Evolutionary conservation across 1,140 invertebrate species (phyloP), one percentile per base, ranked within the genome.

Genomic region (Rhysida immarginata): DNA sequence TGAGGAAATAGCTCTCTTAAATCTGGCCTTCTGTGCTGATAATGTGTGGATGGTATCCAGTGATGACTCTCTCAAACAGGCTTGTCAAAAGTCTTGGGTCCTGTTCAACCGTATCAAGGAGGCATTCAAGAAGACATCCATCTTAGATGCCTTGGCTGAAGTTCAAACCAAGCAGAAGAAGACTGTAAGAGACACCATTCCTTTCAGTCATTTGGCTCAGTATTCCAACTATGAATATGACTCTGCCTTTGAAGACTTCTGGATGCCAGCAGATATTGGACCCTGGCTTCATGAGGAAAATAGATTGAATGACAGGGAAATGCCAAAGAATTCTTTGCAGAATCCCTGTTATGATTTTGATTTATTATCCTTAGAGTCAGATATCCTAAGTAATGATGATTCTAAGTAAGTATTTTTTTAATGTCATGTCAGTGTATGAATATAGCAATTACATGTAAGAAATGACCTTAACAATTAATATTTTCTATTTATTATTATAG

Each of bases 161-260:
- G 20, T 51, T n/a, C 49, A 25, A 11, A 5, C 26, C 23, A 25
- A 51, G 16, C 13, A 26, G 16, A 51, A 51, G 49, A 51, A 51
- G 20, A 51, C 49, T 11, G 49, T 51, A 26, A 21, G 13, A 51
- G 49, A 51, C 49, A 51, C 49, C 2, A 51, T 51, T 8, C 49
- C 49, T 5, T 51, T 51, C 49, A 51, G 49, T 27, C 49, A 51
- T 51, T 51, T 51, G 49, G 49, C 49, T 3, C 13, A 51, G 20
- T 51, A 51, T 27, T 21, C 23, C 8, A 51, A 51, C 8, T 51
- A 51, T 20, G 49, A 51, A 20, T 51, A 51, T 27, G 26, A 51
- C 26, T 8, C 5, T 26, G 49, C 3, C 49, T 11, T 20, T 27
- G 49, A 51, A 27, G 21, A 27, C 23, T 8, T 3, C 23, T 51